phyloP scores from a whole-genome alignment of 2,113 vertebrate genomes.

The Podilymbus podiceps region DNA sequence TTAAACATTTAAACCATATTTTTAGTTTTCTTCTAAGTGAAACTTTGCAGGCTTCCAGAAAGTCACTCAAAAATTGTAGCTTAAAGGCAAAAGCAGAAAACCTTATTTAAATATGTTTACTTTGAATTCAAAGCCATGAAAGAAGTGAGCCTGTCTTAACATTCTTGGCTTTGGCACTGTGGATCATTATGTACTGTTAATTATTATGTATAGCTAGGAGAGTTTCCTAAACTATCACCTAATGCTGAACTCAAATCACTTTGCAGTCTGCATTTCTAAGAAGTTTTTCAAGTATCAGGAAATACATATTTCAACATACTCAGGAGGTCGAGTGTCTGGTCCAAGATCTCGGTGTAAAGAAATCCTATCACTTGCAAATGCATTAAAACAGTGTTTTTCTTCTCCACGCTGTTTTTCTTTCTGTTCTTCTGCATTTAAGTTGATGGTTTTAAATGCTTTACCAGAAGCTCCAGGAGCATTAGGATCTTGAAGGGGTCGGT shows the following conservation, averaged over 20 bases:
- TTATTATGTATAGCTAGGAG: background rate
- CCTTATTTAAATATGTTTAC: conserved; percentile 8
- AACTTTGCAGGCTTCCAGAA: background rate
- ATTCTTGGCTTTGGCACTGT: background rate
- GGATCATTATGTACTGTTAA: background rate
- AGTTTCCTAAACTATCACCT: background rate
- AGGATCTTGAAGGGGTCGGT: conserved; percentile 87
- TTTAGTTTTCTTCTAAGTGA: background rate
- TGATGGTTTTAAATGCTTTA: conserved; percentile 83
- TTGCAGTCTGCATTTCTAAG: background rate
- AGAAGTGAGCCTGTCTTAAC: background rate
- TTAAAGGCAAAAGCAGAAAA: conserved; percentile 5
- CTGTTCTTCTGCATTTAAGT: conserved; percentile 83
- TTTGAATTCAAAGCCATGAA: conserved; percentile 10
- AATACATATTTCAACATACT: conserved; percentile 81
- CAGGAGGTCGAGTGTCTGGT: conserved; percentile 94
- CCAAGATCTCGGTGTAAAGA: conserved; percentile 95
- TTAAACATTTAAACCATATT: background rate
- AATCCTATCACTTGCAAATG: conserved; percentile 94
- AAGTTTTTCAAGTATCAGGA: background rate
- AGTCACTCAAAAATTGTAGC: background rate
- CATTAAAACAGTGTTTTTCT: conserved; percentile 96
- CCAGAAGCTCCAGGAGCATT: conserved; percentile 90
- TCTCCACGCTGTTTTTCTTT: conserved; percentile 91
- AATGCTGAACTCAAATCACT: background rate